Evolutionary conservation across 1,140 invertebrate species (phyloP), one percentile per base, ranked within the genome.

Genomic region (Euborellia annulipes): DNA sequence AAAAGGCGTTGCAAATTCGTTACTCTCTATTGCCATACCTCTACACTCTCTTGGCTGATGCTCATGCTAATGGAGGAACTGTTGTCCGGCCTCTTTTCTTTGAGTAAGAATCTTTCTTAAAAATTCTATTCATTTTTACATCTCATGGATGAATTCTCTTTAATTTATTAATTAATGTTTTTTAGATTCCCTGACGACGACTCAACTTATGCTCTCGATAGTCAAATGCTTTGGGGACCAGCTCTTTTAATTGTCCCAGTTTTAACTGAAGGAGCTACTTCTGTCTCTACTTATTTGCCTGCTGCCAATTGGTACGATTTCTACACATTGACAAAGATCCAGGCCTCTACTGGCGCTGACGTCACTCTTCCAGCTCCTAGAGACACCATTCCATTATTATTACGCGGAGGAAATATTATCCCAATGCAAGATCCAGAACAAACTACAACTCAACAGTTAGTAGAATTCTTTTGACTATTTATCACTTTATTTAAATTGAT

Each of bases 1-100:
- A 63, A 52, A 67, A 68, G 46, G 76, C 83, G 3, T 61, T 89
- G 4, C 56, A 55, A 3, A 65, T 75, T 21, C 69, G 87, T 36
- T 92, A 92, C 58, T 64, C 65, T 2, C 62, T 91, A 2, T 61
- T 92, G 17, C 85, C 87, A 0, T 85, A 85, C 60, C 72, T 90
- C 19, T 90, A 90, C 61, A 83, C 82, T 0, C 62, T 85, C 34
- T 84, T 90, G 56, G 84, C 73, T 62, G 60, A 68, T n/a, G 78
- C 82, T 1, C 76, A 87, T 61, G 56, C 63, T 2, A 64, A 65
- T 52, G 85, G 82, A 0, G 69, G 76, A 19, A 79, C 83, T 14
- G 84, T 89, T 0, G 75, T 75, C 2, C 64, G 82, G 22, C 83
- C 87, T 11, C 57, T 91, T 37, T 87, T 89, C 64, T 80, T 84